phyloP scores from a whole-genome alignment of 2,888 invertebrate species.

The Crocallis elinguaria region DNA sequence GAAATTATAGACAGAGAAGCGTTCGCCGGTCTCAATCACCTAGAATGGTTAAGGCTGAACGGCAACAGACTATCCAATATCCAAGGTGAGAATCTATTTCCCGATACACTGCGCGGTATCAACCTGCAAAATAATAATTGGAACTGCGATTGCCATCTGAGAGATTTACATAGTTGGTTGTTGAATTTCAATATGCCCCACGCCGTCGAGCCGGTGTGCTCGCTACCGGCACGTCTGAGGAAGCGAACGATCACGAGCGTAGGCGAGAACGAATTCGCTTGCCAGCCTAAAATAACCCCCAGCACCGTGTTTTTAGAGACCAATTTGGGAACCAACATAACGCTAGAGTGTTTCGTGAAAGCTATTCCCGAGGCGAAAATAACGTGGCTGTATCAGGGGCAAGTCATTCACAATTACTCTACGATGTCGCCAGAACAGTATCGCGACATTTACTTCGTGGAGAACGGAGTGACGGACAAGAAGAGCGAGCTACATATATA shows the following conservation, averaged over 20 bases:
- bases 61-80: constrained; percentile 91
- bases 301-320: constrained; percentile 91
- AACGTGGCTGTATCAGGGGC: constrained; percentile 93
- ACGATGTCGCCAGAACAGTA: constrained; percentile 87
- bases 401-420: constrained; percentile 91
- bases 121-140: constrained; percentile 94
- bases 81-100: constrained; percentile 88
- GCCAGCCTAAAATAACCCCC: constrained; percentile 91
- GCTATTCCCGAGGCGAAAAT: constrained; percentile 93
- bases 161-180: constrained; percentile 92
- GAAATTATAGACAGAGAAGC: constrained; percentile 91
- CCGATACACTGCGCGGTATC: constrained; percentile 91
- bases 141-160: constrained; percentile 94
- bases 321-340: constrained; percentile 92
- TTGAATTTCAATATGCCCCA: constrained; percentile 90
- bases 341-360: constrained; percentile 91
- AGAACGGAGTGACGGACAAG: constrained; percentile 90
- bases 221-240: constrained; percentile 87
- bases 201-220: constrained; percentile 91
- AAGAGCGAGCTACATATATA: constrained; percentile 91
- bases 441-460: constrained; percentile 88
- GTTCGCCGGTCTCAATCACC: constrained; percentile 91
- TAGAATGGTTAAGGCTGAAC: constrained; percentile 94
- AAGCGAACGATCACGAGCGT: constrained; percentile 88
- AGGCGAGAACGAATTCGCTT: constrained; percentile 90